Evolutionary conservation across 2,113 vertebrate genomes (phyloP), one percentile per base, ranked within the genome.

Genomic region (Diadophis punctatus): DNA sequence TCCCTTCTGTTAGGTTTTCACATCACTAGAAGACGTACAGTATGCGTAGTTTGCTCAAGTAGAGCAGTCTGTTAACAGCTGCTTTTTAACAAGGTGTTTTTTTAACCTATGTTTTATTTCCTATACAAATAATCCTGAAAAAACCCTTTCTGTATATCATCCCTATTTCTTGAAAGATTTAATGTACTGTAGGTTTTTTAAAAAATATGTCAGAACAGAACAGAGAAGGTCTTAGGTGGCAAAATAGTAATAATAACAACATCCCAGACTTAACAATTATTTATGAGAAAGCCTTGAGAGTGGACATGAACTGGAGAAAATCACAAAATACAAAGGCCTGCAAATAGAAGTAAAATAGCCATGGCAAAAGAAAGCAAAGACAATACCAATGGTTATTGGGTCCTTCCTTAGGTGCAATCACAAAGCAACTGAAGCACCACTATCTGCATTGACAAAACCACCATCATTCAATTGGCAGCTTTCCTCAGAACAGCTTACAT

Each of bases 51-150:
- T 95, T 95, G 92, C 68, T 89, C 86, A 95, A 95, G 88, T 95
- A 95, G 88, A 96, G 95, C 94, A 90, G 91, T 93, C 39, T 92
- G 92, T 96, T 97, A 96, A 94, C 93, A 96, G 96, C 93, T 96
- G 89, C 95, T 95, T 95, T 89, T 95, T 96, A 97, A 94, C 86
- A 93, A 86, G 68, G 94, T 96, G 88, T 95, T 93, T 96, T 96
- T 96, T 96, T 2, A 94, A 94, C 91, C 95, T 93, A 96, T 96
- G 91, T 91, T 92, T 95, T 74, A 39, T 95, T 56, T 94, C 25
- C 93, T 94, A 49, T 27, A 96, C 94, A 74, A 92, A 1, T 86
- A 94, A 95, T 90, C 25, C 97, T 96, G 94, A 94, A 95, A 94
- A 49, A 90, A 90, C 0, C 39, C 94, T 94, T 91, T 39, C 85